Evolutionary conservation across 1,140 invertebrate species (phyloP).

Genomic region (Meloidogyne hapla): DNA sequence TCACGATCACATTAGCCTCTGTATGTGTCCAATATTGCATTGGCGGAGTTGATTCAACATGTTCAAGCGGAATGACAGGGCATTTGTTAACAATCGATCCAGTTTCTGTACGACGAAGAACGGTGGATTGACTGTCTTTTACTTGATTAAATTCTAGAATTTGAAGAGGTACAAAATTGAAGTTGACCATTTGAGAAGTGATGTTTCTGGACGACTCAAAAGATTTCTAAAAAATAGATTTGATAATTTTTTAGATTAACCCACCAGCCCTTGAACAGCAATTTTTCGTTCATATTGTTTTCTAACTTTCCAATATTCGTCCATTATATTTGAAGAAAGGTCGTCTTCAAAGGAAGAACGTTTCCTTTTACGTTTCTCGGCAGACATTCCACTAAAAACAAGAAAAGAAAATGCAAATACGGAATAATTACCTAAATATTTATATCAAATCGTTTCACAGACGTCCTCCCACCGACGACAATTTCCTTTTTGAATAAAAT

Average conservation of each 20-base stretch:
- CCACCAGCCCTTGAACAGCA: background rate
- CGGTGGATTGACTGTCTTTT: slow-evolving; percentile 17
- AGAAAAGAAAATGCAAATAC: too few species aligned
- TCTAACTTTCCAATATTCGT: background rate
- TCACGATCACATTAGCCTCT: slow-evolving; percentile 47
- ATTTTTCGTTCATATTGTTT: background rate
- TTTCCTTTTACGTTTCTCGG: background rate
- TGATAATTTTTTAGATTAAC: background rate
- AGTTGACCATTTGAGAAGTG: background rate
- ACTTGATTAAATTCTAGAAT: background rate
- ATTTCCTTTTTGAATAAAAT: too few species aligned
- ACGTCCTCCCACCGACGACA: too few species aligned
- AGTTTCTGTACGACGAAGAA: slow-evolving; percentile 23
- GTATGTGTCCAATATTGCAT: slow-evolving; percentile 55
- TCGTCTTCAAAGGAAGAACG: background rate
- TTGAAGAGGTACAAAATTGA: background rate
- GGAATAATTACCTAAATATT: too few species aligned
- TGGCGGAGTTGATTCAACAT: slow-evolving; percentile 43
- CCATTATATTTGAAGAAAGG: background rate
- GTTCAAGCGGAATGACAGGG: slow-evolving; percentile 34
- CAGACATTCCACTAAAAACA: background rate
- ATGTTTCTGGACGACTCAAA: background rate
- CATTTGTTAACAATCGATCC: slow-evolving; percentile 22
- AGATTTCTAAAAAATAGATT: background rate
- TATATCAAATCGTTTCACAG: too few species aligned